Base-by-base conservation (phyloP, 2,797 vertebrate species). In the Leptoclinus maculatus region DNA sequence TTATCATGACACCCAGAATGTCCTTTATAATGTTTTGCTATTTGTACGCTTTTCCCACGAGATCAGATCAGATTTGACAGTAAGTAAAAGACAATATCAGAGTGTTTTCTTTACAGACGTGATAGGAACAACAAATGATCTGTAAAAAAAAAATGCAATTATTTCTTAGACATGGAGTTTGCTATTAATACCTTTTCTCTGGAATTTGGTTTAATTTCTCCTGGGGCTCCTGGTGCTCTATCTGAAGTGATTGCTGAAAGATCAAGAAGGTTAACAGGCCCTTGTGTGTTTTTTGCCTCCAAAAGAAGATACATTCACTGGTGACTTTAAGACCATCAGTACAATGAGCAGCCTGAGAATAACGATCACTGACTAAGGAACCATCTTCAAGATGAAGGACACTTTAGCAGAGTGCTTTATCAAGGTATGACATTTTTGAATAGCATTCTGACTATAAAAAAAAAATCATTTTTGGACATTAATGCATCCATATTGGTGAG, bases 161-260 rank as follows among this genome's bases (percentile, higher is more conserved):
- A 45, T 36, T 23, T 29, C 25, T 13, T 9, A 9, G 11, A 76
- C 73, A 41, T 8, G 7, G 19, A 14, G 34, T 76, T 39, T 21
- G 12, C 21, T 13, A 43, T 39, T 34, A 34, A 74, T 41, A 58
- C 34, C 27, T 64, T 71, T 58, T 25, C 34, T 78, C 14, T 29
- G 41, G 54, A 66, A 63, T 38, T 16, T 14, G 58, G 19, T 14
- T 60, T 66, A 25, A 80, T 83, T 80, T 75, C 57, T 71, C 74
- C 7, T 17, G 41, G 43, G 83, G 43, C 29, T n/a, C n/a, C n/a
- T n/a, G n/a, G 57, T 5, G 0, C 45, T 65, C 29, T 21, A 63
- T 72, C 71, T 62, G 59, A 68, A 72, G 39, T 13, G 4, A 66
- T 66, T 23, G 21, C 32, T 34, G 19, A 13, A 45, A 71, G 76